phyloP scores from a whole-genome alignment of 2,888 invertebrate genomes.

The Cinara cedri region DNA sequence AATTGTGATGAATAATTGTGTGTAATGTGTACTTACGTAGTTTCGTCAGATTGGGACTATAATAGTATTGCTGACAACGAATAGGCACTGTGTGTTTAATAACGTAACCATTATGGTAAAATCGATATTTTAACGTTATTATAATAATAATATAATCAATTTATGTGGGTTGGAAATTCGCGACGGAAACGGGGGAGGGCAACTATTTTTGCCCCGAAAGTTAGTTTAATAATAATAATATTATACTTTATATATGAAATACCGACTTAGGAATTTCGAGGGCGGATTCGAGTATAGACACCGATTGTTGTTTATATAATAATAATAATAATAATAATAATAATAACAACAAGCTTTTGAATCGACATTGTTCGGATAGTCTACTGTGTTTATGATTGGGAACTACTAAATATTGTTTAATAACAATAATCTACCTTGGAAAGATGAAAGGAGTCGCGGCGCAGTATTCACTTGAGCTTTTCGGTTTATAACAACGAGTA shows the following conservation, averaged over 20 bases:
- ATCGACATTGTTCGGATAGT: not conserved
- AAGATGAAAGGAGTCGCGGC: not conserved
- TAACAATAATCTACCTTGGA: not conserved
- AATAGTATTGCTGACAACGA: no score
- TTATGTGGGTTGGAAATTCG: no score
- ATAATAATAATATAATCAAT: no score
- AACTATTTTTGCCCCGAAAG: not conserved
- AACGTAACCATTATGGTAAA: no score
- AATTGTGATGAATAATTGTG: no score
- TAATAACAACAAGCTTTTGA: constrained; percentile 20
- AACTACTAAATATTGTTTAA: not conserved
- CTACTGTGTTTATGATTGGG: not conserved
- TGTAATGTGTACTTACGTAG: no score
- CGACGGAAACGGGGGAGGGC: no score
- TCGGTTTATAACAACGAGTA: not conserved
- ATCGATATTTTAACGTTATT: no score
- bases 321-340: not conserved
- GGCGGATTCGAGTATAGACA: not conserved
- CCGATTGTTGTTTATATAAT: not conserved
- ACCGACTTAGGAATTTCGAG: not conserved
- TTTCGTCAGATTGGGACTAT: no score
- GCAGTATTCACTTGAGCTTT: constrained; percentile 4
- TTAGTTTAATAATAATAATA: not conserved
- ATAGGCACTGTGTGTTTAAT: no score
- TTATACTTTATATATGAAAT: not conserved